phyloP scores from a whole-genome alignment of 1,140 invertebrate genomes.

The Brachionus paranguensis region DNA sequence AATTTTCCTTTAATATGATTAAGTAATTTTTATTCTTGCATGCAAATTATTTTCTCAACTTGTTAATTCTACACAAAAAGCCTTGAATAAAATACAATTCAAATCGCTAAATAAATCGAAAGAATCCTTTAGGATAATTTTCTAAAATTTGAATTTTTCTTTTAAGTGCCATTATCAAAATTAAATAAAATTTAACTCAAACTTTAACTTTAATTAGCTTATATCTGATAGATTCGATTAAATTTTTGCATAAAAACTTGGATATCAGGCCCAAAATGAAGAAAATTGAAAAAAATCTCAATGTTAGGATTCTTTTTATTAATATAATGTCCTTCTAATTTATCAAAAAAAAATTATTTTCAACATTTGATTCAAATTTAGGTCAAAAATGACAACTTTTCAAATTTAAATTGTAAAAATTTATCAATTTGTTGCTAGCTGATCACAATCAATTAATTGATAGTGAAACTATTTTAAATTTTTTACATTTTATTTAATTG shows the following conservation, averaged over 20 bases:
- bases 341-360: background rate
- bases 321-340: too few species aligned
- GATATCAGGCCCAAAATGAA: background rate
- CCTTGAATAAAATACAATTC: background rate
- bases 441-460: background rate
- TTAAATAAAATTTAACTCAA: background rate
- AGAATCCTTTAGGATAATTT: background rate
- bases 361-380: background rate
- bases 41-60: background rate
- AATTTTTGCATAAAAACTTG: background rate
- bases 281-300: background rate
- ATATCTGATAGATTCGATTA: background rate
- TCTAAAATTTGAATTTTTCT: background rate
- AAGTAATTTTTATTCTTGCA: background rate
- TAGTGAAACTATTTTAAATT: background rate
- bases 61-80: background rate
- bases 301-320: too few species aligned
- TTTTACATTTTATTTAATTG: background rate
- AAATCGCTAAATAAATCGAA: background rate
- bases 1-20: background rate
- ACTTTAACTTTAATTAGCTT: background rate
- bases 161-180: background rate
- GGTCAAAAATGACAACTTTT: background rate
- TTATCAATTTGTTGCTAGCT: background rate
- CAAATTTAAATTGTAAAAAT: background rate